These are phyloP conservation scores for Crambe crambe DNA, from an alignment of 37 sponge, comb jelly and placozoan species.

Conservation along the genomic window DNA sequence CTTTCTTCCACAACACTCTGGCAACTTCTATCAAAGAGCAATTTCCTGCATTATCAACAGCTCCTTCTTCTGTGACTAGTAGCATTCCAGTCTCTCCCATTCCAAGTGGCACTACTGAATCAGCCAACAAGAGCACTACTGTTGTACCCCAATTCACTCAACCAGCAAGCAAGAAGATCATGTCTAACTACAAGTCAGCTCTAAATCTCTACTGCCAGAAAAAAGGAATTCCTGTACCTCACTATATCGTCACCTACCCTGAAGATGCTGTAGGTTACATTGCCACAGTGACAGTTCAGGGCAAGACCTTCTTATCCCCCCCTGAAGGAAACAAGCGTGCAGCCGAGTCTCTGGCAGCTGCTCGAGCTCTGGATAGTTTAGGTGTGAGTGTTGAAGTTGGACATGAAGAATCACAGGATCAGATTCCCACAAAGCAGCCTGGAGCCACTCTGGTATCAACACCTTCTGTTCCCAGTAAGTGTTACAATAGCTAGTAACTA, in stretches of 20 bases:
- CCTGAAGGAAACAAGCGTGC: constrained; percentile 26
- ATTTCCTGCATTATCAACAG: neutral
- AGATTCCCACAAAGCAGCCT: neutral
- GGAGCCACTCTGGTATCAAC: neutral
- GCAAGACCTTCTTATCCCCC: constrained; percentile 8
- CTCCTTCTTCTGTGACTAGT: neutral
- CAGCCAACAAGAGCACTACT: too few relatives aligned
- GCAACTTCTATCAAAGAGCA: neutral
- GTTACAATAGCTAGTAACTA: too few relatives aligned
- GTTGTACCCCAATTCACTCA: too few relatives aligned
- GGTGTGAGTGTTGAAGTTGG: neutral
- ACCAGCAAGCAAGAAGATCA: neutral
- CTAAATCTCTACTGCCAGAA: constrained; percentile 46
- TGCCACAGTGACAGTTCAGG: constrained; percentile 20
- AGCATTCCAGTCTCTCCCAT: too few relatives aligned
- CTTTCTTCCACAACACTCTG: neutral
- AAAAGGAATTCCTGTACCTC: constrained; percentile 11
- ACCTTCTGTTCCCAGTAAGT: neutral
- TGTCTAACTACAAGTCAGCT: constrained; percentile 19
- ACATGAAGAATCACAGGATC: too few relatives aligned
- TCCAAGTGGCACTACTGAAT: neutral
- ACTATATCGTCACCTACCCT: constrained; percentile 19
- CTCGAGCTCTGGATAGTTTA: neutral
- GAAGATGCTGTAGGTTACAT: constrained; percentile 36
- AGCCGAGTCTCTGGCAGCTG: constrained; percentile 42